Evolutionary conservation across 2,888 invertebrate species (phyloP), one percentile per base, ranked within the genome.

Genomic region (Atherix ibis): DNA sequence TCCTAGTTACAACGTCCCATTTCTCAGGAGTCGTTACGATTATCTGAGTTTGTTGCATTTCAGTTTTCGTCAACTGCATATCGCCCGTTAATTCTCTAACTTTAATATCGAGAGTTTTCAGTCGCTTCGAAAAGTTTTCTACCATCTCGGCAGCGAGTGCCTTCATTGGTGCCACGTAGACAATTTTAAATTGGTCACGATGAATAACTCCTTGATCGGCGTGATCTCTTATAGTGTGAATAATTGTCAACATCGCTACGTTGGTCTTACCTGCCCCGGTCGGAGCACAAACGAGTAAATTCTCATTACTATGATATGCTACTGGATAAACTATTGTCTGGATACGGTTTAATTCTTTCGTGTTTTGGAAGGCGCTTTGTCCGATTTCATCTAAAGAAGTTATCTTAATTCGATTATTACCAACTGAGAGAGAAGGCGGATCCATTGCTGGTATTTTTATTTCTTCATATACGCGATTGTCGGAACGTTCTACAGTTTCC

Each of bases 191-290:
- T 48, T 87, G 78, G 61, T 92, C 81, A 50, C 82, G 84, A 62
- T 80, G 75, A 35, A 95, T 79, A 4, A 83, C 69, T 35, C 81
- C 80, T 44, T 76, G 71, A 45, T 79, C 75, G 32, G 89, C 73
- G 53, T 91, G 80, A 40, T 83, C 76, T 43, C 83, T 80, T 29
- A 98, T 76, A 44, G 89, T 85, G 56, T 92, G 85, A 1, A 94
- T 73, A 15, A 99, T 81, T 2, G 91, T 71, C 29, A 99, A 62
- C 65, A 99, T 71, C 0, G 98, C 98, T 35, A 98, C 88, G 56
- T 99, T 99, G 0, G 98, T 99, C 64, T 99, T 99, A 18, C 98
- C 98, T 1, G 97, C 95, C 4, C 98, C 98, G 0, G 98, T 99
- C 0, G 98, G 98, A 0, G 98, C 98, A 60, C 97, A 97, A 36